Base-by-base conservation (phyloP, 53 echinoderm and acorn worm species). In the Mesocentrotus franciscanus region DNA sequence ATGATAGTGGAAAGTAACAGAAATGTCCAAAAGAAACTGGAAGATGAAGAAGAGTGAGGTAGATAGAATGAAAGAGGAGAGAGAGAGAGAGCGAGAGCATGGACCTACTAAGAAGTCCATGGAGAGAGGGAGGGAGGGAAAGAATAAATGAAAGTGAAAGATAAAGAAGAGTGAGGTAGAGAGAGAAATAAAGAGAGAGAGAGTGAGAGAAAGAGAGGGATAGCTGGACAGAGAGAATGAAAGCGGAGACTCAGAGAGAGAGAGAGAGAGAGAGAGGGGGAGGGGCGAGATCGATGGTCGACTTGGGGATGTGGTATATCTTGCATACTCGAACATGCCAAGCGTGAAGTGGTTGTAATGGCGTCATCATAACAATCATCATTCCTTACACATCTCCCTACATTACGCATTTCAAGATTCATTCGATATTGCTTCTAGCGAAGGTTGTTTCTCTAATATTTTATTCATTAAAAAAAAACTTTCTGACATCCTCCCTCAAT, bases 291-390 rank as follows among this genome's bases (percentile, higher is more conserved):
- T 7, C 1, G 79, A 36, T 14, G 79, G 61, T 61, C 13, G 61
- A 79, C 16, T 71, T 36, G 79, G 35, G 36, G 36, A 39, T 39
- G 39, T 11, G 14, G 8, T 30, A 10, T 79, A 13, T 11, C 0
- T n/a, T 75, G 29, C 75, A 66, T 66, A 18, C 66, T 66, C 20
- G 66, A 66, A 4, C 22, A 71, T 71, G n/a, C n/a, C n/a, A 9
- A 27, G 16, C 33, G 32, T 79, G 39, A 79, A 16, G 39, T 32
- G 39, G 36, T 36, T 0, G 16, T 32, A 14, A 79, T 79, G 35
- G 39, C 79, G 79, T 79, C 79, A 79, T 36, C 79, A 36, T 79
- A n/a, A n/a, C n/a, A n/a, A n/a, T n/a, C n/a, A n/a, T n/a, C n/a
- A n/a, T n/a, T n/a, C n/a, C n/a, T n/a, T n/a, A n/a, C n/a, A n/a